phyloP scores from a whole-genome alignment of 1,140 invertebrate species.

The Armadillidium nasatum region DNA sequence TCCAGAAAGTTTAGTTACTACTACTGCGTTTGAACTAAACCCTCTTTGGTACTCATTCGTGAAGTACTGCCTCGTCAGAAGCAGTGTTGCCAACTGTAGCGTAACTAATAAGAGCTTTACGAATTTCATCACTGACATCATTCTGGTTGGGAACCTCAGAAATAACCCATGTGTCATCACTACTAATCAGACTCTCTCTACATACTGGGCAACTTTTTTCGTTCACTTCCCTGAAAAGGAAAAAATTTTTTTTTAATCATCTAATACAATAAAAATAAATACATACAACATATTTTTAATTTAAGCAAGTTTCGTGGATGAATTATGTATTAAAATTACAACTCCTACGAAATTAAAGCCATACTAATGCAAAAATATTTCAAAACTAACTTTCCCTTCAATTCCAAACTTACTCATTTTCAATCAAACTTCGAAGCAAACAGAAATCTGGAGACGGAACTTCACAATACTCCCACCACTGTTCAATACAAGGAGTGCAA shows the following conservation, averaged over 20 bases:
- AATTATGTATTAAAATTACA: too few relatives aligned
- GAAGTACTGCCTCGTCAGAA: too few relatives aligned
- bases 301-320: too few relatives aligned
- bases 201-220: conserved; percentile 65
- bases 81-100: background rate
- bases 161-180: conserved; percentile 62
- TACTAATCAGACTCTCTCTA: conserved; percentile 57
- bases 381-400: too few relatives aligned
- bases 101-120: background rate
- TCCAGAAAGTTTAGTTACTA: too few relatives aligned
- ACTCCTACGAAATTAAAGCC: too few relatives aligned
- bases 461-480: conserved; percentile 55
- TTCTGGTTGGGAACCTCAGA: conserved; percentile 59
- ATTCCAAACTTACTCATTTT: too few relatives aligned
- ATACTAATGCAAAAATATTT: too few relatives aligned
- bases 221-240: conserved; percentile 54
- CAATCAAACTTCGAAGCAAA: conserved; percentile 10
- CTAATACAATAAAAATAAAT: too few relatives aligned
- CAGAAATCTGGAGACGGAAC: conserved; percentile 17
- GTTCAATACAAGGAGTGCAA: conserved; percentile 64
- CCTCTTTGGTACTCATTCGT: too few relatives aligned
- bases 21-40: too few relatives aligned
- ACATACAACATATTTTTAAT: too few relatives aligned
- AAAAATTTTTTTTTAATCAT: background rate
- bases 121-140: conserved; percentile 52